phyloP scores from a whole-genome alignment of 2,888 invertebrate species.

The Rhagophthalmus giganteus region DNA sequence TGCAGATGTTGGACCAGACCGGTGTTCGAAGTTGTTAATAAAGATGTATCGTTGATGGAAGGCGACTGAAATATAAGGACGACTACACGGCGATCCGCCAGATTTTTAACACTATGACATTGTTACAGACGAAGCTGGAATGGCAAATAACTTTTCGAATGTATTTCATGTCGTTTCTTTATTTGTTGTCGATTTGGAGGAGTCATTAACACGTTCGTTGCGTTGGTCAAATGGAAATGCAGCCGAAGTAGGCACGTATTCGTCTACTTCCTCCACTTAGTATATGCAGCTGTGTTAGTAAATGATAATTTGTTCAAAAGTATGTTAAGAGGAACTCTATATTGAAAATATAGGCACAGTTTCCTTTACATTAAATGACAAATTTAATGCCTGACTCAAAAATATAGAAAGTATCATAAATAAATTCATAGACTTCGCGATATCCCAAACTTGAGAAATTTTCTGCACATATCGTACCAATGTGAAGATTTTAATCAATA shows the following conservation, averaged over 20 bases:
- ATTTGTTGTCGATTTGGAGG: background rate
- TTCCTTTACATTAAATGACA: background rate
- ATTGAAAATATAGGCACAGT: background rate
- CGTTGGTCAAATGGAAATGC: background rate
- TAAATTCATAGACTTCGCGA: no score
- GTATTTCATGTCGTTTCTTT: slow-evolving; percentile 2
- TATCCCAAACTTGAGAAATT: no score
- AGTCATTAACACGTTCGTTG: slow-evolving; percentile 1
- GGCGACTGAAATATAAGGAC: slow-evolving; percentile 29
- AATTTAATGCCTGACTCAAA: no score
- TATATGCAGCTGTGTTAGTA: no score
- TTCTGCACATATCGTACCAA: no score
- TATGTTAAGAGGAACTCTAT: no score
- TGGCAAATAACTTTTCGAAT: slow-evolving; percentile 24
- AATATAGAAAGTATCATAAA: no score
- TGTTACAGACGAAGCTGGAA: slow-evolving; percentile 24
- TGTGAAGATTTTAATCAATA: no score
- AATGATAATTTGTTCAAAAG: no score
- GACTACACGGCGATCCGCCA: slow-evolving; percentile 30
- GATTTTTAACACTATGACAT: slow-evolving; percentile 30
- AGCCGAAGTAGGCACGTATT: background rate
- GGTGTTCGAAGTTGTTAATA: slow-evolving; percentile 25
- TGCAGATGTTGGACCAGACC: slow-evolving; percentile 35
- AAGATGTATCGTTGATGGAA: slow-evolving; percentile 28
- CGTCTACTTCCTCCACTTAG: no score